A percentile compares a stretch with the other conserved stretches of the same genome.
These are phyloP conservation scores for Cyanoliseus patagonus DNA, from an alignment of 2,113 vertebrate genomes.

Conservation along the genomic window DNA sequence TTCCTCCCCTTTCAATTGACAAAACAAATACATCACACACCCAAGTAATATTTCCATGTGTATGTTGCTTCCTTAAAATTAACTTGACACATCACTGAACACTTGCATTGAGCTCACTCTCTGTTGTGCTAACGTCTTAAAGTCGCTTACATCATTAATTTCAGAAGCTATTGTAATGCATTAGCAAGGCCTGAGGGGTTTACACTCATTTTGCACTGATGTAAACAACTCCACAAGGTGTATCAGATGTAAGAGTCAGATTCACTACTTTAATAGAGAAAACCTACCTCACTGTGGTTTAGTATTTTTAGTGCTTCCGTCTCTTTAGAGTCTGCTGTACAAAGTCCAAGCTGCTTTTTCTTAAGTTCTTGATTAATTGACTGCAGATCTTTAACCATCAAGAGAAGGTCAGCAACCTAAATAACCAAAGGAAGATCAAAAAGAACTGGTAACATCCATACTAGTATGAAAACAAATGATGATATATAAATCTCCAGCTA, in stretches of 20 bases:
- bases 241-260: not conserved
- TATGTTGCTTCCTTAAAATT: not conserved
- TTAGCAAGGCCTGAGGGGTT: slow-evolving; percentile 26
- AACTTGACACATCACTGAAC: not conserved
- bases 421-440: not conserved
- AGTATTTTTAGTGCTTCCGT: slow-evolving; percentile 21
- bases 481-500: not conserved
- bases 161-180: slow-evolving; percentile 27
- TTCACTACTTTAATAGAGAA: not conserved
- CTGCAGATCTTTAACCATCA: slow-evolving; percentile 78
- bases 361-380: slow-evolving; percentile 78
- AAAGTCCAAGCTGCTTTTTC: slow-evolving; percentile 64
- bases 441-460: not conserved
- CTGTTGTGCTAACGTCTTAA: not conserved
- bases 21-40: not conserved
- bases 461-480: not conserved
- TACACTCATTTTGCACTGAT: not conserved
- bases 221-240: not conserved
- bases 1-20: not conserved
- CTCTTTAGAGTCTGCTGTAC: slow-evolving; percentile 5
- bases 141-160: slow-evolving; percentile 41
- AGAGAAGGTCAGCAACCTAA: slow-evolving; percentile 85
- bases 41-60: not conserved
- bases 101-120: not conserved
- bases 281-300: slow-evolving; percentile 63